Evolutionary conservation across 2,888 invertebrate species (phyloP).

Genomic region (Orthosia gracilis): DNA sequence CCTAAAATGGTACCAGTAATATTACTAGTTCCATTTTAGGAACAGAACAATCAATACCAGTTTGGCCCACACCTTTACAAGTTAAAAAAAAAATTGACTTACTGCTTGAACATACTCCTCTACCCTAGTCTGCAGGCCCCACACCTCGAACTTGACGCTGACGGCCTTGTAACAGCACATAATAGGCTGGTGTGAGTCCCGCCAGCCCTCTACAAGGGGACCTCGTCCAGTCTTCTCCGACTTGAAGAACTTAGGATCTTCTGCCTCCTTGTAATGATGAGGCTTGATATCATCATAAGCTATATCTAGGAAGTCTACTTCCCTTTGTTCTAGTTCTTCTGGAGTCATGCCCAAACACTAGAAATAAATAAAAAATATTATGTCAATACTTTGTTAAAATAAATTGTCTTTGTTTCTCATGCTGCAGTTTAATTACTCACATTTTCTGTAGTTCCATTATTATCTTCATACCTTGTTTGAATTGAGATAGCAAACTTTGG

Average conservation of each 20-base stretch:
- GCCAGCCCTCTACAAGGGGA: constrained; percentile 96
- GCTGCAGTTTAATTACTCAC: constrained; percentile 90
- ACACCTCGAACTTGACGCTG: constrained; percentile 96
- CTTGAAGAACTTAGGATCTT: constrained; percentile 96
- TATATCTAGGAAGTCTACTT: constrained; percentile 96
- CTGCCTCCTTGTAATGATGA: constrained; percentile 97
- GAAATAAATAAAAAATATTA: constrained; percentile 66
- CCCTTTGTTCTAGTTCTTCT: constrained; percentile 94
- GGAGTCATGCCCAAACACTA: constrained; percentile 94
- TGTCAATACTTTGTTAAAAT: background rate
- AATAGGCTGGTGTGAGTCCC: constrained; percentile 93
- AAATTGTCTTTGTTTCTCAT: constrained; percentile 23
- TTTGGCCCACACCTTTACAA: background rate
- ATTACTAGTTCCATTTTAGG: background rate
- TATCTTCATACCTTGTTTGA: constrained; percentile 97
- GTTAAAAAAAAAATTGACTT: constrained; percentile 66
- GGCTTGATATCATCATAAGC: constrained; percentile 96
- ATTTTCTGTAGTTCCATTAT: constrained; percentile 96
- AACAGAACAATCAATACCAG: background rate
- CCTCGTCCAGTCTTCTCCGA: constrained; percentile 96
- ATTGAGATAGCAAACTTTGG: constrained; percentile 96
- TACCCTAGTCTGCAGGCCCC: constrained; percentile 97
- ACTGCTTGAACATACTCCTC: constrained; percentile 97
- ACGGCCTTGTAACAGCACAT: constrained; percentile 99
- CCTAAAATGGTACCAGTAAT: too few species aligned